These are phyloP conservation scores for Drosophila hawaiiensis DNA, from an alignment of 2,888 invertebrate genomes.

Conservation along the genomic window DNA sequence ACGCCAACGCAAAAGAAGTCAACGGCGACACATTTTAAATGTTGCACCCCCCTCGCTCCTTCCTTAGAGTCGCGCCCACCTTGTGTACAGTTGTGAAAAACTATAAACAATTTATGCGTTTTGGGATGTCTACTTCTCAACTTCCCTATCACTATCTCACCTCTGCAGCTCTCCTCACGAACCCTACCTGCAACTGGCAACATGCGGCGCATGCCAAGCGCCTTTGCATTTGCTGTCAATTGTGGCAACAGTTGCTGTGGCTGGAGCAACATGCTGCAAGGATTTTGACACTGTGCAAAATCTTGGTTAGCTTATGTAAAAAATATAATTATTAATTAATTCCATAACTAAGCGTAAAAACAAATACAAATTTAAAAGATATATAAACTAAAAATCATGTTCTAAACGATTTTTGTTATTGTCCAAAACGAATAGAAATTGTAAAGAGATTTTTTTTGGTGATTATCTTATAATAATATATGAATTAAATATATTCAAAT, in stretches of 20 bases:
- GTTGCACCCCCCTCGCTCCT: conserved; percentile 22
- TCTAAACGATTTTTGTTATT: not conserved
- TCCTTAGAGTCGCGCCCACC: conserved; percentile 44
- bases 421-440: not conserved
- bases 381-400: not conserved
- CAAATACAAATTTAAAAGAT: not conserved
- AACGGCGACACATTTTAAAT: conserved; percentile 54
- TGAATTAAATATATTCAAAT: not conserved
- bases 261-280: conserved; percentile 33
- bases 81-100: conserved; percentile 43
- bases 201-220: conserved; percentile 75
- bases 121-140: conserved; percentile 65
- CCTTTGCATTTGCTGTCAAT: conserved; percentile 77
- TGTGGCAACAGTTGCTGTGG: conserved; percentile 41
- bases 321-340: too few relatives aligned
- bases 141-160: not conserved
- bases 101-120: conserved; percentile 78
- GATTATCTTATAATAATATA: not conserved
- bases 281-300: conserved; percentile 1
- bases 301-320: not conserved
- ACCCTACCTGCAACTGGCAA: conserved; percentile 25
- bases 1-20: conserved; percentile 68
- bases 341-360: not conserved
- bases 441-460: not conserved
- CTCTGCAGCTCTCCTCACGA: not conserved